Conservation (phyloP, 2,113 vertebrate genomes). For the Hemiscyllium ocellatum region DNA sequence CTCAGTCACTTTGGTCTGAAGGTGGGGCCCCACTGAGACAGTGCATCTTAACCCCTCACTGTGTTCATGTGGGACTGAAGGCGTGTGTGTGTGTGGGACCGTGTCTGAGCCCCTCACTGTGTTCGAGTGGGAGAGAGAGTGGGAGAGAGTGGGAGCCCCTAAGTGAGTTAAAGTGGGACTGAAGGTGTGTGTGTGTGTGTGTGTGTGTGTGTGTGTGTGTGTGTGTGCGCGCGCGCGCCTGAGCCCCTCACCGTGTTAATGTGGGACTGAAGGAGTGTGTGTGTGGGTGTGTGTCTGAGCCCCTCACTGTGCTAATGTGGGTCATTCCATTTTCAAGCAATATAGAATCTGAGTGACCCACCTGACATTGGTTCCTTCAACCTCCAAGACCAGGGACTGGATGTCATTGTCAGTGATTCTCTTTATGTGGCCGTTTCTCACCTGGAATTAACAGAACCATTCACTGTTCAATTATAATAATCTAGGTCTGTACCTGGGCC, state of each 20-base stretch:
- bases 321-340: background rate
- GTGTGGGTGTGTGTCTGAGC: background rate
- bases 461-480: background rate
- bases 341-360: slow-evolving; percentile 44
- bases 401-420: slow-evolving; percentile 90
- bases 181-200: background rate
- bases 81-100: too few species aligned
- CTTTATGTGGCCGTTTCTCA: slow-evolving; percentile 91
- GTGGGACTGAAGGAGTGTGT: background rate
- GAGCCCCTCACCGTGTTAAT: background rate
- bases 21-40: too few species aligned
- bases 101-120: too few species aligned
- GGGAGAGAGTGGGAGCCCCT: too few species aligned
- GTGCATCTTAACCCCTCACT: too few species aligned
- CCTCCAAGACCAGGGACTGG: slow-evolving; percentile 85
- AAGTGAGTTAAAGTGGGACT: too few species aligned
- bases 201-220: background rate
- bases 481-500: too few species aligned
- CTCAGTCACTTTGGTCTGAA: too few species aligned
- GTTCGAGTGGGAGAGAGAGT: too few species aligned
- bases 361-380: slow-evolving; percentile 91
- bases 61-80: too few species aligned
- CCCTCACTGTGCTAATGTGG: background rate
- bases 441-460: slow-evolving; percentile 55
- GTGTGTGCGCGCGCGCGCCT: too few species aligned